Base-by-base conservation (phyloP, 2,888 invertebrate species). In the Lamproptera curius region DNA sequence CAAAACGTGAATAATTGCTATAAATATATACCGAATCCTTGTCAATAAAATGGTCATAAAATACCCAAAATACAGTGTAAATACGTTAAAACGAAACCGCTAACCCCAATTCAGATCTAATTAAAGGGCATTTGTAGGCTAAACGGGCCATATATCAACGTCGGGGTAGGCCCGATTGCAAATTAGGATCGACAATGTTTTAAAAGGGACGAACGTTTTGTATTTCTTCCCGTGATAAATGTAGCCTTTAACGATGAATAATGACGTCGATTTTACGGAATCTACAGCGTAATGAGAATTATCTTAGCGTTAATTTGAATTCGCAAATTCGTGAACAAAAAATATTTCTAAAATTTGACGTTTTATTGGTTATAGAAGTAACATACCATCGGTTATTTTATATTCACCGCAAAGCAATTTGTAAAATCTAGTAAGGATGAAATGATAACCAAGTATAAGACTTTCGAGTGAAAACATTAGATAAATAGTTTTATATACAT, bases 161-260 rank as follows among this genome's bases (percentile, higher is more conserved):
- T 80, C 80, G 55, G 57, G 46, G 11, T 23, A 52, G 61, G 61
- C 58, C 61, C 64, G 60, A 67, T 63, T 66, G 65, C 73, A 77
- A 81, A 82, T 81, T 76, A 75, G 78, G 79, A 81, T 81, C 79
- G 80, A 79, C 80, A 76, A 73, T 65, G 71, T 70, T 65, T 70
- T 62, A 64, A 65, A 67, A 70, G 72, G 64, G 64, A 67, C 37
- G 33, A 47, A 68, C 60, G 58, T 61, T 61, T 57, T 65, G 62
- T 64, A 69, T 70, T 76, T 76, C 70, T 69, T 74, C 67, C 61
- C 58, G 62, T 75, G 76, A 81, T 76, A 79, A 76, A 28, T 28
- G 9, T 28, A 9, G 28, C 2, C n/a, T 28, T 2, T 28, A n/a
- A 28, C 10, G 28, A 10, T 10, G 2, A 2, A 28, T 5, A 10